Conservation (phyloP, 1,140 invertebrate species). For the Brachionus rotundiformis region DNA sequence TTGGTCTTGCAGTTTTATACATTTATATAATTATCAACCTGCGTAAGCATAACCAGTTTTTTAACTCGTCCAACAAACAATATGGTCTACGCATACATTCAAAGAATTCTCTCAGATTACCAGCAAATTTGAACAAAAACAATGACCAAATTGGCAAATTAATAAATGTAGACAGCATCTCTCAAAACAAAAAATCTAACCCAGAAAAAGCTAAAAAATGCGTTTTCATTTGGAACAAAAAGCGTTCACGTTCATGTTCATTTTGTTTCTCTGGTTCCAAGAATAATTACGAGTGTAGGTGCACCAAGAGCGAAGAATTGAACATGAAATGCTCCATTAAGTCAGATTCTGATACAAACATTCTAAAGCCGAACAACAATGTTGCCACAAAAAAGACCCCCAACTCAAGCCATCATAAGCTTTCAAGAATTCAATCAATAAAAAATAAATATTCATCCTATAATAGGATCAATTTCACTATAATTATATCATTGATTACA, state of each 20-base stretch:
- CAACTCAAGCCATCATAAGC: not conserved
- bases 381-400: not conserved
- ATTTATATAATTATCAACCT: slow-evolving; percentile 42
- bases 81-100: slow-evolving; percentile 9
- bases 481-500: slow-evolving; percentile 43
- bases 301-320: not conserved
- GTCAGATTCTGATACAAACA: not conserved
- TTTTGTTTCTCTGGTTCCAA: slow-evolving; percentile 26
- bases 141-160: not conserved
- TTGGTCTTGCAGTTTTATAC: slow-evolving; percentile 33
- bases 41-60: slow-evolving; percentile 8
- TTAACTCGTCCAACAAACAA: not conserved
- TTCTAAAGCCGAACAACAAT: not conserved
- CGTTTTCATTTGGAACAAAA: not conserved
- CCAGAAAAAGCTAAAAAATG: not conserved
- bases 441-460: not conserved
- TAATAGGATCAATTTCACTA: slow-evolving; percentile 42
- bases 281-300: slow-evolving; percentile 34
- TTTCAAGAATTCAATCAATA: not conserved
- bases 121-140: not conserved
- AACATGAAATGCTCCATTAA: not conserved
- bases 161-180: not conserved
- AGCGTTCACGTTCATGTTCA: slow-evolving; percentile 16
- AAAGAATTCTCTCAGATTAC: not conserved
- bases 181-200: not conserved